Evolutionary conservation across 2,797 vertebrate genomes (phyloP).

Genomic region (Bradypodion ventrale): DNA sequence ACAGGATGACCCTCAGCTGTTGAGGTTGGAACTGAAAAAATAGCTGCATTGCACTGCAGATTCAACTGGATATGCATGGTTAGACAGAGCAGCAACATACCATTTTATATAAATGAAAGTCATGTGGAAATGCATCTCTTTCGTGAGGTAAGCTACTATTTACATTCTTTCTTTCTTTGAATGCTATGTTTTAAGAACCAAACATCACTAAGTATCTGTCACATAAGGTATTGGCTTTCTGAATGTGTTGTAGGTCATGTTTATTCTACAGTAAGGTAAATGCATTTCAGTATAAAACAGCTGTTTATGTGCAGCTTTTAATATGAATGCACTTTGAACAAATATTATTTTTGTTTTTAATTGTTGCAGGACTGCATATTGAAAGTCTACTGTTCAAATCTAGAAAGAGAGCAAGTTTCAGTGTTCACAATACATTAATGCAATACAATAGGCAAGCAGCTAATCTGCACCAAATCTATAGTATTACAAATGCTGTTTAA

Average conservation of each 20-base stretch:
- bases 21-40: conserved; percentile 66
- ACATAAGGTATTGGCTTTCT: conserved; percentile 3
- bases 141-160: conserved; percentile 53
- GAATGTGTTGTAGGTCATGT: conserved; percentile 41
- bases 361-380: conserved; percentile 26
- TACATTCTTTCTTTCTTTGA: conserved; percentile 13
- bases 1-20: conserved; percentile 59
- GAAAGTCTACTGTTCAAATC: conserved; percentile 28
- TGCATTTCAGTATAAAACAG: conserved; percentile 20
- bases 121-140: conserved; percentile 38
- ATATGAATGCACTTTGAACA: conserved; percentile 47
- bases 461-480: conserved; percentile 45
- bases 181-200: conserved; percentile 31
- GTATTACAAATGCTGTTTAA: conserved; percentile 33
- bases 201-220: conserved; percentile 23
- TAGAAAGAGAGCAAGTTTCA: conserved; percentile 44
- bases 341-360: conserved; percentile 33
- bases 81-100: conserved; percentile 36
- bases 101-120: conserved; percentile 45
- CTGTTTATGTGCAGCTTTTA: conserved; percentile 35
- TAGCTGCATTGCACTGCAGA: conserved; percentile 77
- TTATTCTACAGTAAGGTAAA: conserved; percentile 35
- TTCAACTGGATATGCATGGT: conserved; percentile 61
- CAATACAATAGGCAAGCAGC: conserved; percentile 47
- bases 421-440: conserved; percentile 32